Conservation (phyloP, 2,113 vertebrate genomes). For the Apeltes quadracus region DNA sequence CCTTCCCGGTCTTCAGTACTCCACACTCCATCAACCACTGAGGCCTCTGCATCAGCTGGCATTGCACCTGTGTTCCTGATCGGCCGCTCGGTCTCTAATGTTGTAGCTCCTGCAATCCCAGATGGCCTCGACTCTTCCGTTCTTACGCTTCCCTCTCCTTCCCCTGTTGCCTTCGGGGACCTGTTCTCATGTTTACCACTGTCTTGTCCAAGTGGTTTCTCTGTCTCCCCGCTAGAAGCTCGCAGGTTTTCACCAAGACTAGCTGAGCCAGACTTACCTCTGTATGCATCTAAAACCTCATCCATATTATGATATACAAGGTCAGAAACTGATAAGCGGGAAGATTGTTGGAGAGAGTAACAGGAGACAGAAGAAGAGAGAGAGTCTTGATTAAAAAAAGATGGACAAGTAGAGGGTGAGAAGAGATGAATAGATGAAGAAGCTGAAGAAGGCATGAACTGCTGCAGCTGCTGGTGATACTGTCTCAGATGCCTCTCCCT, state of each 20-base stretch:
- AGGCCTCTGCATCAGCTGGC: constrained; percentile 20
- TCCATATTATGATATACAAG: constrained; percentile 73
- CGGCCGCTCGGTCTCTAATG: constrained; percentile 33
- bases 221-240: not conserved
- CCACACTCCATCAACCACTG: constrained; percentile 56
- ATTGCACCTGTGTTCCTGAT: constrained; percentile 54
- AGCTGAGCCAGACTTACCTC: constrained; percentile 5
- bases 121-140: constrained; percentile 5
- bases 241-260: not conserved
- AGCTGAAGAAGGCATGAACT: constrained; percentile 69
- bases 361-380: constrained; percentile 12
- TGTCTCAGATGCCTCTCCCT: constrained; percentile 83
- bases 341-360: constrained; percentile 9
- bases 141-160: constrained; percentile 11
- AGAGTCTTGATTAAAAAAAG: constrained; percentile 22
- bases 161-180: not conserved
- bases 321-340: constrained; percentile 5
- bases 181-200: not conserved
- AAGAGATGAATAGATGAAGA: constrained; percentile 26
- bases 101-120: constrained; percentile 7
- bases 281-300: constrained; percentile 70
- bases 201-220: constrained; percentile 3
- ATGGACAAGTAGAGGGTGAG: constrained; percentile 10
- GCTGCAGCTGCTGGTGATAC: constrained; percentile 91
- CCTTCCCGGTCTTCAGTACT: constrained; percentile 49